Percentiles rank a stretch among this genome's conserved stretches.
These are phyloP conservation scores for Syngnathus scovelli DNA, from an alignment of 2,113 vertebrate species.

Conservation along the genomic window DNA sequence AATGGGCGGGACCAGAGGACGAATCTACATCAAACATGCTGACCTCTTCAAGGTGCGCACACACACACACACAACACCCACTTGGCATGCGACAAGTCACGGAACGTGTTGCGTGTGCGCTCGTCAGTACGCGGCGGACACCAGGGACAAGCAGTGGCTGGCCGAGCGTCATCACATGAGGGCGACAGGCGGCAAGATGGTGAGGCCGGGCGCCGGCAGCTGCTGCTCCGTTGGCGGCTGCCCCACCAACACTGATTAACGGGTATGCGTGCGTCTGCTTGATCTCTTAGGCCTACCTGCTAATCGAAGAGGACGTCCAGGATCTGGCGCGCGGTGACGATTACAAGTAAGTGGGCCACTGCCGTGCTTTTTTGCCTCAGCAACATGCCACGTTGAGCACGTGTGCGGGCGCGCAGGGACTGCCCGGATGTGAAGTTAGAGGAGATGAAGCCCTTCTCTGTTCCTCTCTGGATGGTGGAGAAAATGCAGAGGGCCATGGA, in stretches of 20 bases:
- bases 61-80: background rate
- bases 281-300: conserved; percentile 84
- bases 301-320: conserved; percentile 90
- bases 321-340: conserved; percentile 85
- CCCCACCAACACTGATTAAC: background rate
- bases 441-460: conserved; percentile 86
- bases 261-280: background rate
- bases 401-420: conserved; percentile 64
- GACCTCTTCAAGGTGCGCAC: conserved; percentile 90
- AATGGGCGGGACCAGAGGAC: conserved; percentile 96
- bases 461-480: conserved; percentile 87
- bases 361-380: background rate
- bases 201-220: conserved; percentile 56
- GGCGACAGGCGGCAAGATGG: conserved; percentile 98
- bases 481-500: conserved; percentile 95
- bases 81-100: background rate
- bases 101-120: conserved; percentile 6
- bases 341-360: conserved; percentile 76
- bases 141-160: conserved; percentile 97
- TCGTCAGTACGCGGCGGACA: conserved; percentile 89
- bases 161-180: conserved; percentile 95
- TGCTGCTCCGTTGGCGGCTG: no score
- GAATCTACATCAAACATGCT: conserved; percentile 96
- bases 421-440: conserved; percentile 84
- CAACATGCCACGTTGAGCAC: background rate